A percentile compares a stretch with the other conserved stretches of the same genome.
Evolutionary conservation across 1,140 invertebrate genomes (phyloP).

Genomic region (Leptoteleia sp.): DNA sequence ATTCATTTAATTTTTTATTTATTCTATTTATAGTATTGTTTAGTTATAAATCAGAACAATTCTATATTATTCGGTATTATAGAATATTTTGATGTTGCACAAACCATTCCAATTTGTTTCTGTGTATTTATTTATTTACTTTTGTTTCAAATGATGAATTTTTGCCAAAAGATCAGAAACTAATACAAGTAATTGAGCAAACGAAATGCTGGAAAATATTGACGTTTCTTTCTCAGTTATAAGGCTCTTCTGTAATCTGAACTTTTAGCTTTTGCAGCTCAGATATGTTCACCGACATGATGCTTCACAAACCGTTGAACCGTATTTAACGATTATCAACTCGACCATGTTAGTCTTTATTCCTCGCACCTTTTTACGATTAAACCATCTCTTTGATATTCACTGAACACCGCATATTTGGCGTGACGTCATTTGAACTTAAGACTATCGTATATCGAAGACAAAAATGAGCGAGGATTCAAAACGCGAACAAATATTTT

Average conservation of each 20-base stretch:
- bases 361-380: constrained; percentile 49
- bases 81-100: too few species aligned
- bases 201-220: constrained; percentile 18
- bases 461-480: constrained; percentile 35
- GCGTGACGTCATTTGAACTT: constrained; percentile 35
- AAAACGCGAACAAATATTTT: too few species aligned
- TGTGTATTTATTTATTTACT: too few species aligned
- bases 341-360: constrained; percentile 53
- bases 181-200: too few species aligned
- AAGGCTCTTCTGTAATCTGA: constrained; percentile 19
- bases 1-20: too few species aligned
- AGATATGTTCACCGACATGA: constrained; percentile 42
- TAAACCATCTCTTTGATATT: constrained; percentile 46
- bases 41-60: too few species aligned
- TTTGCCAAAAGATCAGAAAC: too few species aligned
- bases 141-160: too few species aligned
- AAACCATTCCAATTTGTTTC: too few species aligned
- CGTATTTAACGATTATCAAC: constrained; percentile 61
- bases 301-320: constrained; percentile 54
- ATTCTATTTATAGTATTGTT: too few species aligned
- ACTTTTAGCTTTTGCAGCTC: constrained; percentile 37
- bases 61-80: too few species aligned
- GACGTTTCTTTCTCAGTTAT: constrained; percentile 47
- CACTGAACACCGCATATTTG: constrained; percentile 35
- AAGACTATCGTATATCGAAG: constrained; percentile 23